Conservation (phyloP, 2,888 invertebrate species). For the Choristoneura rosaceana region DNA sequence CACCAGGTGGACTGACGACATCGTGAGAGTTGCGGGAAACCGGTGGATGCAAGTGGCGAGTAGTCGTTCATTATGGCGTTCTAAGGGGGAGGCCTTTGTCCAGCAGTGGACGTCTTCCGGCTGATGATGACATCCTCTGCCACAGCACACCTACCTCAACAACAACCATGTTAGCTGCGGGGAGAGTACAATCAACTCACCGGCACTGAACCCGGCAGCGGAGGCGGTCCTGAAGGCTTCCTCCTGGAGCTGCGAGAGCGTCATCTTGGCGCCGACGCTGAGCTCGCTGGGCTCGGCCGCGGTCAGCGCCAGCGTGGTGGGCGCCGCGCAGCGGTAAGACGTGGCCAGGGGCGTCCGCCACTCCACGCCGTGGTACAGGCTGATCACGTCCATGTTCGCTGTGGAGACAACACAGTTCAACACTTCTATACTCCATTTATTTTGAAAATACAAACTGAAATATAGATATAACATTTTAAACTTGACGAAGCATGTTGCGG, state of each 20-base stretch:
- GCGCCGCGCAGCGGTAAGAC: constrained; percentile 90
- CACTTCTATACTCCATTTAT: too few relatives aligned
- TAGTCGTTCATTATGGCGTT: too few relatives aligned
- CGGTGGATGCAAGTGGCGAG: too few relatives aligned
- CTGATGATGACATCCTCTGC: too few relatives aligned
- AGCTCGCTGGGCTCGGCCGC: constrained; percentile 46
- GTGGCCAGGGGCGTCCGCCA: constrained; percentile 87
- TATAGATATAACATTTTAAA: too few relatives aligned
- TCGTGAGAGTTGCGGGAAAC: too few relatives aligned
- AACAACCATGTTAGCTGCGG: constrained; percentile 56
- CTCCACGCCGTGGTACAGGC: constrained; percentile 78
- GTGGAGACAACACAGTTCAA: constrained; percentile 18
- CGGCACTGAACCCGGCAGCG: constrained; percentile 86
- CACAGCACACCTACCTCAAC: too few relatives aligned
- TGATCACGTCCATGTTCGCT: constrained; percentile 64
- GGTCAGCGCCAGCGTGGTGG: constrained; percentile 85
- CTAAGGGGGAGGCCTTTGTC: too few relatives aligned
- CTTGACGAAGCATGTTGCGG: too few relatives aligned
- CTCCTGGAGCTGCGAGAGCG: constrained; percentile 88
- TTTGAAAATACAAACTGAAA: too few relatives aligned
- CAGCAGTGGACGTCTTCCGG: too few relatives aligned
- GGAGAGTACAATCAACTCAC: constrained; percentile 70
- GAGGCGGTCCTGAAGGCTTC: constrained; percentile 88
- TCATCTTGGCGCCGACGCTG: constrained; percentile 76
- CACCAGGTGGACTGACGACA: too few relatives aligned